Percentiles rank a stretch among this genome's conserved stretches.
Evolutionary conservation across 1,140 invertebrate species (phyloP).

Genomic region (Trachymyrmex cornetzi): DNA sequence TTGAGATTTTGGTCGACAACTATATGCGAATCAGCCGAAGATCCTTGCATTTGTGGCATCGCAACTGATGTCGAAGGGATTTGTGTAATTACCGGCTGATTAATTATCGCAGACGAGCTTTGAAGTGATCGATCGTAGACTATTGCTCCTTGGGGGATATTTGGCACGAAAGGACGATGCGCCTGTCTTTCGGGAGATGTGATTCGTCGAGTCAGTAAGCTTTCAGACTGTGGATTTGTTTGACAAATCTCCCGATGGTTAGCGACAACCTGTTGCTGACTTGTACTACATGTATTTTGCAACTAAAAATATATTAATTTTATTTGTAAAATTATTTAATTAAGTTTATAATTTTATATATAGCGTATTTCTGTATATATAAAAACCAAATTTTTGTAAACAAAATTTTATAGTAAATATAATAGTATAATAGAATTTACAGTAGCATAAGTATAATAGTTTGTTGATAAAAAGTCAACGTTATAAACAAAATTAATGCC

Average conservation of each 20-base stretch:
- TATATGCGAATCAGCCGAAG: not conserved
- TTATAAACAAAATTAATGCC: not conserved
- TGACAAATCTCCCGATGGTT: constrained; percentile 44
- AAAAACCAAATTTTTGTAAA: constrained; percentile 1
- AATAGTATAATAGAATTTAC: not conserved
- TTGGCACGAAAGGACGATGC: constrained; percentile 73
- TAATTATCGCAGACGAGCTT: constrained; percentile 2
- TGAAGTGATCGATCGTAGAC: not conserved
- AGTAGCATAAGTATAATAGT: not conserved
- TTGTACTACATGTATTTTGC: not conserved
- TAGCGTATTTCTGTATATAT: not conserved
- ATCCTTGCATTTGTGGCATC: not conserved
- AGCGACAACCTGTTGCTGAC: constrained; percentile 59
- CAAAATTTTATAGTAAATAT: not conserved
- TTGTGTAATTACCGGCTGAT: constrained; percentile 19
- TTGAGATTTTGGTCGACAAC: not conserved
- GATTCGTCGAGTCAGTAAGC: constrained; percentile 28
- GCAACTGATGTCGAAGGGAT: not conserved
- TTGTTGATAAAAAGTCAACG: not conserved
- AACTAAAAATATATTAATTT: not conserved
- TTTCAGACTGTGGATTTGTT: constrained; percentile 43
- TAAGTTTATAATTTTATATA: not conserved
- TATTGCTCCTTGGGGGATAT: not conserved
- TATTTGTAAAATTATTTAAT: constrained; percentile 13
- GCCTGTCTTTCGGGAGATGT: constrained; percentile 33